Conservation (phyloP, 2,797 vertebrate genomes). For the Phyllotis vaccarum region DNA sequence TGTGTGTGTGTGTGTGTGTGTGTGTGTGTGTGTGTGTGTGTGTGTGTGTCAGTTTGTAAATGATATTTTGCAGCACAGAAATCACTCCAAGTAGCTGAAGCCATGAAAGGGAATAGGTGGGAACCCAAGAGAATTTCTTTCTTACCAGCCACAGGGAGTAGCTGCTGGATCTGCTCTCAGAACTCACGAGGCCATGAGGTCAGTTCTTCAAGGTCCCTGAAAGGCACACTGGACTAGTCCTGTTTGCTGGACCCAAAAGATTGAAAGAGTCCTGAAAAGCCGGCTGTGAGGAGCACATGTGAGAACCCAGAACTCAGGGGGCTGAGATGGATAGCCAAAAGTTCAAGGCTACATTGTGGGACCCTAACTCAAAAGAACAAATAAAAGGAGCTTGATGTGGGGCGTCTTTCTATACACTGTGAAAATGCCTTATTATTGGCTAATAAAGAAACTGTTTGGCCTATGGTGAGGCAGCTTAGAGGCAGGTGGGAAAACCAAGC, state of each 20-base stretch:
- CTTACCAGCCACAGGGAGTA: background rate
- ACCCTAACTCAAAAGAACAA: background rate
- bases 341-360: background rate
- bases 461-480: too few species aligned
- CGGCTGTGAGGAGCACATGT: background rate
- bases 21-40: background rate
- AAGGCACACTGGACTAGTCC: background rate
- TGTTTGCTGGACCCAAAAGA: background rate
- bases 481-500: too few species aligned
- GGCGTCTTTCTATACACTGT: too few species aligned
- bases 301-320: background rate
- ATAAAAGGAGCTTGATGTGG: background rate
- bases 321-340: background rate
- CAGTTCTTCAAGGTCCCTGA: background rate
- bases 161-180: background rate
- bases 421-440: too few species aligned
- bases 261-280: background rate
- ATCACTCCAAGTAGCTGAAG: background rate
- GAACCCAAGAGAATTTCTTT: background rate
- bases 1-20: background rate
- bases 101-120: background rate
- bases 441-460: too few species aligned
- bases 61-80: slow-evolving; percentile 31
- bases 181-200: background rate
- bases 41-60: background rate